A percentile compares a stretch with the other conserved stretches of the same genome.
Conservation (phyloP, 2,888 invertebrate genomes). For the Osmoderma eremita region DNA sequence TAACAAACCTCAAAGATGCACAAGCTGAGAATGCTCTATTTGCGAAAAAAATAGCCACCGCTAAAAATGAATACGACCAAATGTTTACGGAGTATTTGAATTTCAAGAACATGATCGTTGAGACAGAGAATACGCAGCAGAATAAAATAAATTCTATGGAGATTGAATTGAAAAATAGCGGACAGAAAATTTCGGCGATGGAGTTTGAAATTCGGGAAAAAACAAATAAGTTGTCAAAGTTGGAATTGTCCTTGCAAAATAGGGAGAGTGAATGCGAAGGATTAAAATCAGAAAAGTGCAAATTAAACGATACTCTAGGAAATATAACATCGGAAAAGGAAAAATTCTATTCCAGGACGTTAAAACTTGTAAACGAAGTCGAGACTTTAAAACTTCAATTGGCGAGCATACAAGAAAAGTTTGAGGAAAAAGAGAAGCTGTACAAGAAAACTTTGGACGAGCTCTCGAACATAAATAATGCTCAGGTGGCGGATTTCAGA, state of each 20-base stretch:
- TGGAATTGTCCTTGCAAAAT: not conserved
- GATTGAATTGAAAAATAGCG: not conserved
- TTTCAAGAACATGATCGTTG: constrained; percentile 7
- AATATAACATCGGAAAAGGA: constrained; percentile 1
- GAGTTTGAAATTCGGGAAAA: not conserved
- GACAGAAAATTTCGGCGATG: not conserved
- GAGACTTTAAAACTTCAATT: constrained; percentile 5
- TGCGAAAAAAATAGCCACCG: constrained; percentile 23
- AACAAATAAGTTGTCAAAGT: not conserved
- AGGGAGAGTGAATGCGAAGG: not conserved
- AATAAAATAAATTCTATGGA: not conserved
- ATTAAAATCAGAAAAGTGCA: not conserved
- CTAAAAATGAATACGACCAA: not conserved
- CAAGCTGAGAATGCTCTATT: constrained; percentile 6
- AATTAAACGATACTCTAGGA: not conserved
- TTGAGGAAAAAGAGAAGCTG: constrained; percentile 9
- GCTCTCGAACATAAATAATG: constrained; percentile 1
- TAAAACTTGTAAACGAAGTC: constrained; percentile 3
- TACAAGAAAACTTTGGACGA: constrained; percentile 13
- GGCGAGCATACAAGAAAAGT: not conserved
- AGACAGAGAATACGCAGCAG: not conserved
- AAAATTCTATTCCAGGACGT: not conserved
- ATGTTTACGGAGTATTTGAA: constrained; percentile 16
- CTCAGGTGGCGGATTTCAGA: constrained; percentile 1
- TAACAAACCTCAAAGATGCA: constrained; percentile 1